Evolutionary conservation across 2,888 invertebrate species (phyloP), one percentile per base, ranked within the genome.

Genomic region (Aelia acuminata): DNA sequence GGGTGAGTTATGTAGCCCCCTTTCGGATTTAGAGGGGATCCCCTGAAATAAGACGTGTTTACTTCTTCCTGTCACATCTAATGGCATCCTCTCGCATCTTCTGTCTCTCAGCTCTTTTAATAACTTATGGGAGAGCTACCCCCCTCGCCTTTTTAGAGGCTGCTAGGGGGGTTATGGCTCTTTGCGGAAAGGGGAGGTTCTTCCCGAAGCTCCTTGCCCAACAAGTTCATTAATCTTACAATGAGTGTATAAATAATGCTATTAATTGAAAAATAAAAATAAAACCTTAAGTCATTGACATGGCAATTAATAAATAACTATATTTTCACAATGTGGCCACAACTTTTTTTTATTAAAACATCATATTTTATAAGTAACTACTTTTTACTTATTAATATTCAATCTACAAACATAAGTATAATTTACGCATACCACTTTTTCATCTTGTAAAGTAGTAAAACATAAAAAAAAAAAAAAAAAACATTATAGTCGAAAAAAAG

Each of bases 61-160:
- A 80, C 80, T 80, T 80, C 80, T 80, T 80, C 80, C 80, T 80
- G 80, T 80, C 80, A 80, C 80, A 80, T 43, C 80, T 80, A 80
- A 80, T 80, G 80, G 80, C 43, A n/a, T n/a, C 80, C 43, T 80
- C 80, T 80, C 80, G 7, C 4, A 43, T 47, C 80, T 80, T 80
- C 80, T 35, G 63, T 70, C 63, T 70, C 80, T n/a, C 80, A n/a
- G 80, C 80, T 80, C 43, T 47, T 47, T 80, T 80, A 80, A 80
- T 80, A 80, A 80, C 80, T 80, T 80, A 80, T 80, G 80, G 43
- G 43, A 35, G 43, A 80, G 43, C 22, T 43, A 80, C n/a, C 80
- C 43, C n/a, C n/a, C 43, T 39, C 80, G 43, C n/a, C 43, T 80
- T 80, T 80, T 80, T 43, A 80, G 35, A 80, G 43, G 13, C 18